A percentile compares a stretch with the other conserved stretches of the same genome.
These are phyloP conservation scores for Pseudonaja textilis DNA, from an alignment of 2,113 vertebrate genomes.

Conservation along the genomic window DNA sequence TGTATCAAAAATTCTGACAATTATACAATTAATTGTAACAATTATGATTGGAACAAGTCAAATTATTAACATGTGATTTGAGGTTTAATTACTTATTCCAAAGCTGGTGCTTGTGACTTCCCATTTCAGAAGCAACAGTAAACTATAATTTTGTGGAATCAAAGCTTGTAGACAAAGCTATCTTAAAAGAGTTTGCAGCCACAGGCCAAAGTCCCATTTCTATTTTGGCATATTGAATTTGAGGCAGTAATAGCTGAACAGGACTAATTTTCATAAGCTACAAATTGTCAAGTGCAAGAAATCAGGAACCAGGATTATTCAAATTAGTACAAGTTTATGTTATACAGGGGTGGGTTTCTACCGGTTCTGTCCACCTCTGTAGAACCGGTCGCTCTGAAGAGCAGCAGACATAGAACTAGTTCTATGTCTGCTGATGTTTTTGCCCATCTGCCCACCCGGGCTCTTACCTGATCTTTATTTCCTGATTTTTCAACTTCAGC, in stretches of 20 bases:
- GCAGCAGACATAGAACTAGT: too few relatives aligned
- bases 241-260: background rate
- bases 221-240: background rate
- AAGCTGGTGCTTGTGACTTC: background rate
- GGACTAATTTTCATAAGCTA: background rate
- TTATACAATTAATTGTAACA: background rate
- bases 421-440: too few relatives aligned
- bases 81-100: background rate
- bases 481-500: too few relatives aligned
- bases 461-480: too few relatives aligned
- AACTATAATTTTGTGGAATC: background rate
- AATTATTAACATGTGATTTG: background rate
- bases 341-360: too few relatives aligned
- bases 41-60: background rate
- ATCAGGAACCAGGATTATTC: background rate
- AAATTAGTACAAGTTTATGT: background rate
- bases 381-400: too few relatives aligned
- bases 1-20: background rate
- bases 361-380: too few relatives aligned
- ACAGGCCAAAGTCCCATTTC: background rate
- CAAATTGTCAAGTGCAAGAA: background rate
- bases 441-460: too few relatives aligned
- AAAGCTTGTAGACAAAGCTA: background rate
- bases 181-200: background rate
- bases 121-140: background rate